Base-by-base conservation (phyloP, 2,888 invertebrate genomes). In the Phyllotreta cruciferae region DNA sequence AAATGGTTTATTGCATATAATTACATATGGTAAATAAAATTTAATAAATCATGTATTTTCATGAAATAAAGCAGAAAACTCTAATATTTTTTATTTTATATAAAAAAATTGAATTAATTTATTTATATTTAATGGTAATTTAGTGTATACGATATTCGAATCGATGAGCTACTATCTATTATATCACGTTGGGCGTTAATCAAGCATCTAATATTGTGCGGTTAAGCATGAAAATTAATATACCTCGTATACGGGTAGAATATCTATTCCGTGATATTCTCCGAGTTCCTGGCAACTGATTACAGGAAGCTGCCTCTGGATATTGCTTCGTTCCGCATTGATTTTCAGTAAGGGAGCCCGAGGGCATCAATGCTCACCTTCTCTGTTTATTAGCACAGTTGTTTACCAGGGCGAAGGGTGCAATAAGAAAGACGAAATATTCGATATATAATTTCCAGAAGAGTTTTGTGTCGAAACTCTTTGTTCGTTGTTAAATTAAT, bases 181-280 rank as follows among this genome's bases (percentile, higher is more conserved):
- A 57, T 53, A 57, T 57, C 47, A 45, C 57, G 58, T 47, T 57
- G 53, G 53, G 44, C 44, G 57, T 53, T 63, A 63, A 63, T 63
- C 53, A 63, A 45, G 57, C 53, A 63, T 63, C 54, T 63, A 63
- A 63, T 63, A 57, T 57, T 57, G 54, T 57, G 63, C 42, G 63
- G 63, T 63, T 37, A 9, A 47, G 57, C 56, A 56, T 56, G 62
- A 35, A 50, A 56, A 57, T 56, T 56, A 56, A 47, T 39, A 52
- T 57, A 36, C 56, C 41, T 41, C 61, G 55, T 42, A 54, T 61
- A 61, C 38, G 49, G 56, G 56, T 52, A 44, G 44, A 62, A 62
- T 62, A 56, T 62, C 60, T 54, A 60, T 54, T 60, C 58, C 52
- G n/a, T 58, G 52, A 54, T 60, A 60, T 45, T 60, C 62, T 56